Evolutionary conservation across 2,888 invertebrate genomes (phyloP).

Genomic region (Crioceris asparagi): DNA sequence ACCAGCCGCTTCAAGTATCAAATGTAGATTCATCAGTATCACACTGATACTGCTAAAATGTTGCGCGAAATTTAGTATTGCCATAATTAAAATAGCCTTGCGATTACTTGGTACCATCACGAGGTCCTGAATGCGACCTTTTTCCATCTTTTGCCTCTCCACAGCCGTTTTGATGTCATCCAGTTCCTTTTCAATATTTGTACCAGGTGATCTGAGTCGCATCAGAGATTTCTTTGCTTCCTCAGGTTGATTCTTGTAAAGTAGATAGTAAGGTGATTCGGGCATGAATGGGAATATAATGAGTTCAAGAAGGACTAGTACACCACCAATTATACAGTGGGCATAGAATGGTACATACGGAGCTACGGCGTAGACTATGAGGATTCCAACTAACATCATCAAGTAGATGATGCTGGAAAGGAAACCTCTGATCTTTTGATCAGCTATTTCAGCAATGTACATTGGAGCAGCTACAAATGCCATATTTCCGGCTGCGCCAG

Average conservation of each 20-base stretch:
- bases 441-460: constrained; percentile 37
- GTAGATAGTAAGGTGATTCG: constrained; percentile 34
- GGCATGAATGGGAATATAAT: constrained; percentile 28
- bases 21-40: constrained; percentile 36
- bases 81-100: constrained; percentile 35
- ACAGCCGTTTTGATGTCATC: constrained; percentile 32
- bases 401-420: constrained; percentile 34
- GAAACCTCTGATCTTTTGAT: constrained; percentile 36
- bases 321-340: constrained; percentile 24
- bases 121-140: constrained; percentile 32
- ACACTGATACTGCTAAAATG: constrained; percentile 37
- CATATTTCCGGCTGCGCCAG: constrained; percentile 35
- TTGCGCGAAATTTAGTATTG: constrained; percentile 33
- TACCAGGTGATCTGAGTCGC: constrained; percentile 23
- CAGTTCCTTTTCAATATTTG: constrained; percentile 32
- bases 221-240: constrained; percentile 29
- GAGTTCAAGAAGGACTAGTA: constrained; percentile 30
- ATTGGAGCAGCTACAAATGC: constrained; percentile 37
- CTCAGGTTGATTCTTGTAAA: constrained; percentile 31
- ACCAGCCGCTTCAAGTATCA: constrained; percentile 32
- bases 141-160: constrained; percentile 32
- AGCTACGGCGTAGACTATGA: constrained; percentile 32
- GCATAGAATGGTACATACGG: constrained; percentile 26
- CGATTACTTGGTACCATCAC: constrained; percentile 32
- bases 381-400: constrained; percentile 35